phyloP scores from a whole-genome alignment of 2,113 vertebrate species.

The Ammodytes marinus region DNA sequence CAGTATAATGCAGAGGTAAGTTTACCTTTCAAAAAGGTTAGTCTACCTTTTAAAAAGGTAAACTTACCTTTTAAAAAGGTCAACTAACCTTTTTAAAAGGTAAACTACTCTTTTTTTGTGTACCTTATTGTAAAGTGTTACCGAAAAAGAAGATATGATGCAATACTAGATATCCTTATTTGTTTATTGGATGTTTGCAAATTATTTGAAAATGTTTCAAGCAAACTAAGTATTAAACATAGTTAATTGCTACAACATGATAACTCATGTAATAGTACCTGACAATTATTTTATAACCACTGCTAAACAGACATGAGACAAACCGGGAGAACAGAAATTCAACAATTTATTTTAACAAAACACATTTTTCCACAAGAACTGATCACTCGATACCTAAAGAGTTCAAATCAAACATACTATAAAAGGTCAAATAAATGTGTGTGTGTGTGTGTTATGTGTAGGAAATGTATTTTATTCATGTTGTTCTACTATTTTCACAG shows the following conservation, averaged over 20 bases:
- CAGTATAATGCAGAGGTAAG: too few species aligned
- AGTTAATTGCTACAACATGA: not conserved
- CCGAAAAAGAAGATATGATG: not conserved
- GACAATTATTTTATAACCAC: constrained; percentile 43
- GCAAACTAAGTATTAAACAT: constrained; percentile 7
- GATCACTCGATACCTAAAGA: not conserved
- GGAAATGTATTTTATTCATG: not conserved
- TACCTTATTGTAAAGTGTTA: not conserved
- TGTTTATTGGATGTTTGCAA: constrained; percentile 44
- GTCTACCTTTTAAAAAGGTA: too few species aligned
- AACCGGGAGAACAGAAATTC: not conserved
- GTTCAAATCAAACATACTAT: not conserved
- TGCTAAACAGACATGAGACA: not conserved
- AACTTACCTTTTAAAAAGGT: too few species aligned
- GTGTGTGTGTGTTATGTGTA: not conserved
- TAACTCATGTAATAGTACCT: not conserved
- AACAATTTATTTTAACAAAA: not conserved
- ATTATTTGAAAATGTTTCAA: constrained; percentile 41
- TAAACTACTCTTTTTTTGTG: too few species aligned
- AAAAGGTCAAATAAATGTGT: not conserved
- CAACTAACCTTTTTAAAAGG: too few species aligned
- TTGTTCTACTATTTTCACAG: not conserved
- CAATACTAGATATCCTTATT: not conserved
- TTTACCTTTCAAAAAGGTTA: too few species aligned
- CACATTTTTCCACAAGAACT: not conserved